Percentiles rank a stretch among this genome's conserved stretches.
phyloP scores from a whole-genome alignment of 2,113 vertebrate genomes.

The Azemiops feae region DNA sequence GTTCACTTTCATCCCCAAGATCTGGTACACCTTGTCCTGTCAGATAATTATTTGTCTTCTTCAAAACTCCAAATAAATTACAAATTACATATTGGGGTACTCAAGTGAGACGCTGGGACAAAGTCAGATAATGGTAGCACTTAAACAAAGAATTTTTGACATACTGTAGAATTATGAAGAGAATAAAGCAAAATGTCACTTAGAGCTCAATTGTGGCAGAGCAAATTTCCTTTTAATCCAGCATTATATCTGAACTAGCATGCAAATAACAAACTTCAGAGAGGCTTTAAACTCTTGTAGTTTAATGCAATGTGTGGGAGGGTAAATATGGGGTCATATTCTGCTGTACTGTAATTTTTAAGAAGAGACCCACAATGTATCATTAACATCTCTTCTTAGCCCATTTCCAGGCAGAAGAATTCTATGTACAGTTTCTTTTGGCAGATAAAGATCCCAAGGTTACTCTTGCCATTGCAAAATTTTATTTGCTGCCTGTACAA shows the following conservation, averaged over 20 bases:
- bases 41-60: background rate
- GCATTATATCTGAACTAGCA: background rate
- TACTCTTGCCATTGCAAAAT: background rate
- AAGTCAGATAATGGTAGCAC: background rate
- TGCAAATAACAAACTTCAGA: background rate
- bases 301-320: background rate
- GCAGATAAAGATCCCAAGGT: background rate
- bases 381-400: background rate
- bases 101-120: background rate
- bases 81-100: background rate
- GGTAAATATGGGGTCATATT: background rate
- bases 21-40: background rate
- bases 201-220: background rate
- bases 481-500: background rate
- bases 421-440: background rate
- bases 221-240: background rate
- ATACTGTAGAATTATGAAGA: background rate
- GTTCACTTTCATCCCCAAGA: background rate
- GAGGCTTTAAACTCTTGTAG: background rate
- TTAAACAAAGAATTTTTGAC: background rate
- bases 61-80: background rate
- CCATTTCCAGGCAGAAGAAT: background rate
- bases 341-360: background rate
- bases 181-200: background rate
- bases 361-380: background rate